These are phyloP conservation scores for Matsumyia berberina DNA, from an alignment of 2,888 invertebrate species.

Conservation along the genomic window DNA sequence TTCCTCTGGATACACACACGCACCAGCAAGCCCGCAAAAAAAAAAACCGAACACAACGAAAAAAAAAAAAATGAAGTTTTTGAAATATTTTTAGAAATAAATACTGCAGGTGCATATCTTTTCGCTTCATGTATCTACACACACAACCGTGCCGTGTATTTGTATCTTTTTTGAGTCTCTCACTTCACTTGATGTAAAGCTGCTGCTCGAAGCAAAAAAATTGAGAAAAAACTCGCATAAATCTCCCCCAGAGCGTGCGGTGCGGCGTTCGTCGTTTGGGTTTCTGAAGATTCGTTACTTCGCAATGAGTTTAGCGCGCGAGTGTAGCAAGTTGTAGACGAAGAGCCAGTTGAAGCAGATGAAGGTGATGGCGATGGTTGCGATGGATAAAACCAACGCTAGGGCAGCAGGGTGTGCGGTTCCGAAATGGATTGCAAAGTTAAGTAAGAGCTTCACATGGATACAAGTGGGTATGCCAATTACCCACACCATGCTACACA, in stretches of 20 bases:
- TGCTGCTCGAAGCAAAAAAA: slow-evolving; percentile 61
- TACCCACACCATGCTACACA: slow-evolving; percentile 62
- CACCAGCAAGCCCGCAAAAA: slow-evolving; percentile 30
- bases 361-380: slow-evolving; percentile 45
- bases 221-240: slow-evolving; percentile 65
- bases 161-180: slow-evolving; percentile 63
- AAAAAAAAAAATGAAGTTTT: slow-evolving; percentile 65
- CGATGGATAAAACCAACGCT: slow-evolving; percentile 34
- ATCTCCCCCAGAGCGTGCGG: slow-evolving; percentile 70
- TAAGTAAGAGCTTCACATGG: slow-evolving; percentile 71
- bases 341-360: slow-evolving; percentile 52
- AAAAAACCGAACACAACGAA: slow-evolving; percentile 17
- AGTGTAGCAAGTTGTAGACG: slow-evolving; percentile 24
- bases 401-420: slow-evolving; percentile 10
- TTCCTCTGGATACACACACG: slow-evolving; percentile 44
- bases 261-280: slow-evolving; percentile 44
- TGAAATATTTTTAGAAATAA: slow-evolving; percentile 76
- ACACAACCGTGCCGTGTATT: slow-evolving; percentile 41
- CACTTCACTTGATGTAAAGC: slow-evolving; percentile 67
- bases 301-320: slow-evolving; percentile 46
- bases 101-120: slow-evolving; percentile 76
- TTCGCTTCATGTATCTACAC: slow-evolving; percentile 68
- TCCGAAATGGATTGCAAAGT: slow-evolving; percentile 52
- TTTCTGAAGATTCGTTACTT: slow-evolving; percentile 60
- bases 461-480: slow-evolving; percentile 68